Conservation (phyloP, 2,113 vertebrate genomes). For the Baryphthengus martii region DNA sequence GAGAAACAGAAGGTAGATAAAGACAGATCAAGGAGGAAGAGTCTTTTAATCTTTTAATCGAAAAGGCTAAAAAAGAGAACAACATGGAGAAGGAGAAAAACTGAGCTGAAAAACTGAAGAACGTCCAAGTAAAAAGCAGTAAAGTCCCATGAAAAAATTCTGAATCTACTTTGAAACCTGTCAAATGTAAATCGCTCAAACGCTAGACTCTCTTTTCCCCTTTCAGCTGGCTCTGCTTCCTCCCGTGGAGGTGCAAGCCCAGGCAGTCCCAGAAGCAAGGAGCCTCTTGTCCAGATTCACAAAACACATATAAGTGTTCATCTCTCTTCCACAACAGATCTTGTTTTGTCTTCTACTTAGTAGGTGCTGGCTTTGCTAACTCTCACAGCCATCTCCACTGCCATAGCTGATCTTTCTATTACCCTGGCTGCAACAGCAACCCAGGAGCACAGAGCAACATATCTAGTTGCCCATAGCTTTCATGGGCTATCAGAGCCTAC, state of each 20-base stretch:
- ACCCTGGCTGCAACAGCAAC: background rate
- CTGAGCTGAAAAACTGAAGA: background rate
- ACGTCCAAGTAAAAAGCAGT: background rate
- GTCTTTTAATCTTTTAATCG: background rate
- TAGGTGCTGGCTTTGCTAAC: background rate
- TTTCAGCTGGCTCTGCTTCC: background rate
- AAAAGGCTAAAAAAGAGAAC: background rate
- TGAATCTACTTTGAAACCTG: background rate
- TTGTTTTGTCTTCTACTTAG: background rate
- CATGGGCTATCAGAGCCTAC: background rate
- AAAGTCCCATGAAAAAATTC: fast-evolving
- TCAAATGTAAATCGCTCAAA: background rate
- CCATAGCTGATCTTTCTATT: background rate
- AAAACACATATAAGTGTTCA: background rate
- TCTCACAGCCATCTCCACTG: background rate
- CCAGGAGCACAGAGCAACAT: background rate
- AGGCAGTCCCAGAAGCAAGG: background rate
- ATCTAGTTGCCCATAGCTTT: background rate
- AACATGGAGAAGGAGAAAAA: background rate
- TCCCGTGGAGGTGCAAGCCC: background rate
- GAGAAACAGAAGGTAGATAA: background rate
- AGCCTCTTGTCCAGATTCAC: background rate
- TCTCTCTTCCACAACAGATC: background rate
- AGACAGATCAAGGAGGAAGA: background rate
- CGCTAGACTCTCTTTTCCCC: background rate